Base-by-base conservation (phyloP, 2,113 vertebrate genomes). In the Bufo gargarizans region DNA sequence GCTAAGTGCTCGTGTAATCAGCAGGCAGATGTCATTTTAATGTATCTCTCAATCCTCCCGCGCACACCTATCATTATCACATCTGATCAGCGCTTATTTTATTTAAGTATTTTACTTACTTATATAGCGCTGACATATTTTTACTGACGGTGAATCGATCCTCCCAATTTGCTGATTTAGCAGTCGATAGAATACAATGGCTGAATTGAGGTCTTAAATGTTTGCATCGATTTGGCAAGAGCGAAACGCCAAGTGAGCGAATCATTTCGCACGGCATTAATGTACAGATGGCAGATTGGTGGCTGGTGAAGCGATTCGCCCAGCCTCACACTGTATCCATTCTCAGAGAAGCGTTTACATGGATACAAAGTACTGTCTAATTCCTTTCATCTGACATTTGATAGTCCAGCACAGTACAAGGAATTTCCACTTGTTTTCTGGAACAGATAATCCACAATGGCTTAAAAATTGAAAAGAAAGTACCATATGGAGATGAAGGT, bases 31-130 rank as follows among this genome's bases (percentile, higher is more conserved):
- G 55, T 43, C 77, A 59, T 78, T n/a, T 22, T 55, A 56, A 77
- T 47, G 43, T 47, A 14, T 76, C 47, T 50, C 43, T 74, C 71
- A 47, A 49, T 74, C 43, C 43, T 74, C 71, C 3, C 43, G 43
- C 71, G 3, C 71, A 50, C 47, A 76, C 72, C 6, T 76, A 76
- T 76, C 47, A 76, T 76, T 45, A 76, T 76, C 45, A 50, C 72
- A 20, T 50, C 47, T 76, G 72, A 76, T 76, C 72, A 50, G 72
- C 72, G 20, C 72, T 76, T 50, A 76, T 76, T 76, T 33, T 33
- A 33, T 33, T 33, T 33, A 33, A 33, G 33, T 33, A 33, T 33
- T 33, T 33, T 1, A 33, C 33, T 33, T 33, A 33, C 33, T 33
- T 33, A 33, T 33, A 33, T 33, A 33, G 33, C 33, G 33, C 33